These are phyloP conservation scores for Oreochromis aureus DNA, from an alignment of 2,113 vertebrate genomes.

Conservation along the genomic window DNA sequence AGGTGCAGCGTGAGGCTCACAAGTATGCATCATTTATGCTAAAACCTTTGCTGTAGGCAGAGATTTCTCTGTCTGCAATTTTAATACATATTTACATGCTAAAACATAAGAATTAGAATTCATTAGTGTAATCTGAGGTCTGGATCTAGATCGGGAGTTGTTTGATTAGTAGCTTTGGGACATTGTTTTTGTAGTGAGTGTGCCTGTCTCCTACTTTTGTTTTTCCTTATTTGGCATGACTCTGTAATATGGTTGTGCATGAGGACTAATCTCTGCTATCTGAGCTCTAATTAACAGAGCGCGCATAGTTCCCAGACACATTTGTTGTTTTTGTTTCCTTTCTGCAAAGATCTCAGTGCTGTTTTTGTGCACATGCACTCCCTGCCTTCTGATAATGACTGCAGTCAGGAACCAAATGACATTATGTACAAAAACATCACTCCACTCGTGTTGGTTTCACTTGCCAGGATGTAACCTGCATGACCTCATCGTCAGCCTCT, in stretches of 20 bases:
- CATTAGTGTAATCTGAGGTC: constrained; percentile 74
- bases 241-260: constrained; percentile 61
- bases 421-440: background rate
- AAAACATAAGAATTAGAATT: constrained; percentile 78
- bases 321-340: constrained; percentile 41
- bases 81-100: constrained; percentile 76
- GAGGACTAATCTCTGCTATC: constrained; percentile 66
- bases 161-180: constrained; percentile 77
- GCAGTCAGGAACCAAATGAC: background rate
- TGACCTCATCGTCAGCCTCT: background rate
- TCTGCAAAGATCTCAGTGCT: constrained; percentile 18
- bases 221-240: constrained; percentile 60
- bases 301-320: constrained; percentile 52
- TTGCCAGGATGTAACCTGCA: background rate
- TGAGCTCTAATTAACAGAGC: constrained; percentile 59
- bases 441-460: background rate
- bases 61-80: constrained; percentile 66
- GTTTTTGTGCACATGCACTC: constrained; percentile 31
- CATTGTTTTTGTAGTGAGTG: constrained; percentile 70
- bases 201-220: constrained; percentile 68
- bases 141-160: constrained; percentile 74
- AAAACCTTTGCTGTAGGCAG: constrained; percentile 61
- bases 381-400: background rate
- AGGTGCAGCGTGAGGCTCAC: constrained; percentile 41
- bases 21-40: constrained; percentile 46